These are phyloP conservation scores for Parotocinclus haroldoi DNA, from an alignment of 2,797 vertebrate genomes.

Conservation along the genomic window DNA sequence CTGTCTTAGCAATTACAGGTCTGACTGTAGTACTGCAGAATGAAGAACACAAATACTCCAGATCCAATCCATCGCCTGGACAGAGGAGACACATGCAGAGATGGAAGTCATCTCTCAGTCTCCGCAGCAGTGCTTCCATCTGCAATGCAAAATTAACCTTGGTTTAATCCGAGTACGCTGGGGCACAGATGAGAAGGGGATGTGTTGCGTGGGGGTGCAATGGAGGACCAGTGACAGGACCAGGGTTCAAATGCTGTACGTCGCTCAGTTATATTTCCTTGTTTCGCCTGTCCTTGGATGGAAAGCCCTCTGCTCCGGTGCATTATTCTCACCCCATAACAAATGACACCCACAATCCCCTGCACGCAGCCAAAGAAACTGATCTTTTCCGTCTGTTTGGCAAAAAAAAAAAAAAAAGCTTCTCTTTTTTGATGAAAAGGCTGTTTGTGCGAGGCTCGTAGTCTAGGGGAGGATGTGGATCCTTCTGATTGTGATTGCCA, in stretches of 20 bases:
- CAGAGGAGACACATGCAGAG: slow-evolving; percentile 44
- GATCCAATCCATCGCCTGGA: slow-evolving; percentile 44
- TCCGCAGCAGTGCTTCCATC: slow-evolving; percentile 44
- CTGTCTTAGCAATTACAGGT: too few relatives aligned
- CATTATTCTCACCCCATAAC: slow-evolving; percentile 52
- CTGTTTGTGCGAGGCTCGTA: slow-evolving; percentile 60
- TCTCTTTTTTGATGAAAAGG: slow-evolving; percentile 92
- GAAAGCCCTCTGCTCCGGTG: slow-evolving; percentile 46
- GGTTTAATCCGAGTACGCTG: slow-evolving; percentile 52
- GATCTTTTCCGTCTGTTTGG: slow-evolving; percentile 81
- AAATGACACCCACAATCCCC: slow-evolving; percentile 52
- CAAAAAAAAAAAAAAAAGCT: slow-evolving; percentile 75
- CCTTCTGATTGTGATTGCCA: slow-evolving; percentile 98
- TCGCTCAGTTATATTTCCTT: slow-evolving; percentile 63
- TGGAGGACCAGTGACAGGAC: slow-evolving; percentile 55
- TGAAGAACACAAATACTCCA: slow-evolving; percentile 24
- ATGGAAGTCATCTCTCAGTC: slow-evolving; percentile 49
- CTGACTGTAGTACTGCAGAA: slow-evolving; percentile 1
- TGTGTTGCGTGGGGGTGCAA: slow-evolving; percentile 30
- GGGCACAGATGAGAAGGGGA: slow-evolving; percentile 32
- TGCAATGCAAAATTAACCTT: slow-evolving; percentile 68
- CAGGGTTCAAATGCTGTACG: slow-evolving; percentile 64
- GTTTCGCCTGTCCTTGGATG: slow-evolving; percentile 60
- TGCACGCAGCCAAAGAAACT: slow-evolving; percentile 36
- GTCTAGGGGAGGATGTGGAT: slow-evolving; percentile 83